Conservation (phyloP, 2,113 vertebrate species). For the Callorhinus ursinus region DNA sequence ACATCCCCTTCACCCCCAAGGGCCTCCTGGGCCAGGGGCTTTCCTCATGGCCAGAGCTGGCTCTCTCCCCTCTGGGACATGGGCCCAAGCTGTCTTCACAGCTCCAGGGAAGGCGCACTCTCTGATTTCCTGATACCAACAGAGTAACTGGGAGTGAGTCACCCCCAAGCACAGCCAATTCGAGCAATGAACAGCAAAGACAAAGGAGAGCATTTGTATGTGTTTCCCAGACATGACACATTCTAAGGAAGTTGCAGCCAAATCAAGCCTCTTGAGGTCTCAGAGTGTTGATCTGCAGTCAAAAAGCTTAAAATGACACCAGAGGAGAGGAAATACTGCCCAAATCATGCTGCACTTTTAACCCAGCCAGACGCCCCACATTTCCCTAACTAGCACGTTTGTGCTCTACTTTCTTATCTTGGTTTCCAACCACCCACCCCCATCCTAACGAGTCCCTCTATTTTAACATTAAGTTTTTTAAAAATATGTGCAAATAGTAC, state of each 20-base stretch:
- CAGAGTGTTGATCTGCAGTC: background rate
- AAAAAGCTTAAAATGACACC: background rate
- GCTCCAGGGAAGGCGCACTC: background rate
- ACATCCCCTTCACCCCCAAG: background rate
- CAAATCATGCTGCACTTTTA: background rate
- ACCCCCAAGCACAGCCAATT: background rate
- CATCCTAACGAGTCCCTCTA: background rate
- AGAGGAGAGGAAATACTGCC: background rate
- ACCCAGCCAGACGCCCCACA: background rate
- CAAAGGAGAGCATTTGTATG: background rate
- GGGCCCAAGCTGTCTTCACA: background rate
- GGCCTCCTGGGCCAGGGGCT: background rate
- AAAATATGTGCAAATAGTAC: conserved; percentile 3
- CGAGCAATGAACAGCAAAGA: background rate
- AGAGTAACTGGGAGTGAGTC: background rate
- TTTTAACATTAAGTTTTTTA: conserved; percentile 42
- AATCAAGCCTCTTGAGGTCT: background rate
- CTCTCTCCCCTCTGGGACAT: background rate
- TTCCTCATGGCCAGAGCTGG: background rate
- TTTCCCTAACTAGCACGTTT: rapidly evolving
- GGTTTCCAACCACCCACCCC: background rate
- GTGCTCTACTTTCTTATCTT: background rate
- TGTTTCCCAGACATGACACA: background rate
- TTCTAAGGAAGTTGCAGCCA: background rate
- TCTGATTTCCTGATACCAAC: background rate